Evolutionary conservation across 2,888 invertebrate species (phyloP), one percentile per base, ranked within the genome.

Genomic region (Drosophila tripunctata): DNA sequence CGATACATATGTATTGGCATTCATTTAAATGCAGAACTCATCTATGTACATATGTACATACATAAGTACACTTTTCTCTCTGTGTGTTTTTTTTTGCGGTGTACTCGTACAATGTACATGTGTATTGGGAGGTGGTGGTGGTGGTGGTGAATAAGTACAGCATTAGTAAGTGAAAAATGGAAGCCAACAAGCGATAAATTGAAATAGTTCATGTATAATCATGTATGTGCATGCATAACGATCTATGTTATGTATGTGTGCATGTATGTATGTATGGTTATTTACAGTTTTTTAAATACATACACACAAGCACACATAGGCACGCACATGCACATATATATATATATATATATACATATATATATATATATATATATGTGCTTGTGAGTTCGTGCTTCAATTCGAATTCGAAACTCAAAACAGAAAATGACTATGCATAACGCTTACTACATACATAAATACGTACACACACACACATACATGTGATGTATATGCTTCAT

Each of bases 131-230:
- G 31, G 17, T 30, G 17, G 22, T 48, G 31, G 15, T 12, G 56
- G 40, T 40, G 31, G 17, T 30, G 17, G 22, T 48, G 31, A 22
- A 10, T 48, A 48, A 15, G 33, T 43, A 35, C 27, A 51, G 17
- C 24, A 24, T 24, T 51, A 51, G 27, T 48, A 40, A 38, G 36
- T 50, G 50, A 58, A 27, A 41, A 56, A 52, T 50, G 56, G 38
- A 41, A 65, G 58, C 58, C 58, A 72, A 74, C 47, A 72, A 71
- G 73, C 63, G 41, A 36, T 45, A 31, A 65, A 27, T 31, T 31
- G 19, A 27, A 50, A 56, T 50, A 48, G 27, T 45, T 38, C 19
- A 41, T 33, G 6, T 22, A 43, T 33, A 54, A 10, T 58, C 30
- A 27, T 47, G 22, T 41, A 61, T 72, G 61, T 47, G 54, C 44